Conservation (phyloP, 2,113 vertebrate genomes). For the Pygoscelis adeliae region DNA sequence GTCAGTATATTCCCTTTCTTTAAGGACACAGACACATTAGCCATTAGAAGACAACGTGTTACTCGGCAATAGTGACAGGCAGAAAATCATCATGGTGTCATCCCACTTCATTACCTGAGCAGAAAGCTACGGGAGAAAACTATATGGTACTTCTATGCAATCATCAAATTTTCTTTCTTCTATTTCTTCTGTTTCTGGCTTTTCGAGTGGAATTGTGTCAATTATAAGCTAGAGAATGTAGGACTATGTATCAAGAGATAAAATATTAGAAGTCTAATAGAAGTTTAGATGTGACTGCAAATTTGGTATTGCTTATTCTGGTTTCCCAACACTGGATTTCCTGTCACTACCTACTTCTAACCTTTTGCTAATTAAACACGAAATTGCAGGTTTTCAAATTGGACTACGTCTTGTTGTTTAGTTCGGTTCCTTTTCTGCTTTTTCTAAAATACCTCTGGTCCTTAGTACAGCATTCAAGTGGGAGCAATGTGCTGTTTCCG, state of each 20-base stretch:
- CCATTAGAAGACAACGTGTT: not conserved
- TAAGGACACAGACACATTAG: not conserved
- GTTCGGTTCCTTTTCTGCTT: not conserved
- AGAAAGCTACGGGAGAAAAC: not conserved
- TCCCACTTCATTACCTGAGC: not conserved
- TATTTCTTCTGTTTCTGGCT: not conserved
- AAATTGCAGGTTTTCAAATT: not conserved
- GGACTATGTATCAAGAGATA: not conserved
- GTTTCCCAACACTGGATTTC: not conserved
- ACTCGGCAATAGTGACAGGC: not conserved
- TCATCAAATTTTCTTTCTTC: not conserved
- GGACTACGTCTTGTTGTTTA: not conserved
- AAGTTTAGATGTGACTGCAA: not conserved
- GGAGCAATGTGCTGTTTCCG: not conserved
- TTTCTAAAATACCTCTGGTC: not conserved
- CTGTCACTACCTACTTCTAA: not conserved
- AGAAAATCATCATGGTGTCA: not conserved
- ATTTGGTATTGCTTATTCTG: not conserved
- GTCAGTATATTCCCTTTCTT: not conserved
- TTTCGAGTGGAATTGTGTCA: not conserved
- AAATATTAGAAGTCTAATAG: not conserved
- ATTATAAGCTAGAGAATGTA: not conserved
- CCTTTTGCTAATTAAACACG: not conserved
- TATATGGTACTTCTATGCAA: not conserved
- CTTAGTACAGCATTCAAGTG: not conserved